phyloP scores from a whole-genome alignment of 2,113 vertebrate genomes.

The Sebastes schlegelii region DNA sequence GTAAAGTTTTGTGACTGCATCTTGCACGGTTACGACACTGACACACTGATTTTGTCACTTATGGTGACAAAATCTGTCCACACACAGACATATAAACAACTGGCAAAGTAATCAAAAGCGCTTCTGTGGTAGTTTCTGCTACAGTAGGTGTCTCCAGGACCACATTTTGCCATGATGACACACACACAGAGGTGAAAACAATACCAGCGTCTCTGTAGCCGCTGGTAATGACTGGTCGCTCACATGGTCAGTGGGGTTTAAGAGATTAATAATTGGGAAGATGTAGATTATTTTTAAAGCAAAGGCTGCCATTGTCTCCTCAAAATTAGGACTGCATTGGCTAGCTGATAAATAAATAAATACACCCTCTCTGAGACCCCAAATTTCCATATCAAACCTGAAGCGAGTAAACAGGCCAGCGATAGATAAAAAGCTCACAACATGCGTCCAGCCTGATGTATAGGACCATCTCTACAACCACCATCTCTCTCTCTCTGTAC shows the following conservation, averaged over 20 bases:
- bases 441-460: constrained; percentile 68
- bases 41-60: too few relatives aligned
- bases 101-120: too few relatives aligned
- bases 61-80: too few relatives aligned
- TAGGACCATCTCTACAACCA: constrained; percentile 59
- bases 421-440: constrained; percentile 61
- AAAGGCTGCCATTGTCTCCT: not conserved
- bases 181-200: too few relatives aligned
- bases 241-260: not conserved
- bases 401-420: constrained; percentile 46
- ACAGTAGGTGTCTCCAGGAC: too few relatives aligned
- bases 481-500: constrained; percentile 61
- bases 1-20: too few relatives aligned
- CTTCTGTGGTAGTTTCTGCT: too few relatives aligned
- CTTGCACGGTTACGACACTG: too few relatives aligned
- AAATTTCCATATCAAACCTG: constrained; percentile 67
- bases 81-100: too few relatives aligned
- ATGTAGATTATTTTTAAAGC: not conserved
- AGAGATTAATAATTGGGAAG: not conserved
- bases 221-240: not conserved
- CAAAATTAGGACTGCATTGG: not conserved
- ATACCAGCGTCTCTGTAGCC: too few relatives aligned
- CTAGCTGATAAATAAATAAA: constrained; percentile 23
- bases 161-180: too few relatives aligned
- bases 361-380: constrained; percentile 32